Conservation (phyloP, 2,888 invertebrate species). For the Caradrina kadenii region DNA sequence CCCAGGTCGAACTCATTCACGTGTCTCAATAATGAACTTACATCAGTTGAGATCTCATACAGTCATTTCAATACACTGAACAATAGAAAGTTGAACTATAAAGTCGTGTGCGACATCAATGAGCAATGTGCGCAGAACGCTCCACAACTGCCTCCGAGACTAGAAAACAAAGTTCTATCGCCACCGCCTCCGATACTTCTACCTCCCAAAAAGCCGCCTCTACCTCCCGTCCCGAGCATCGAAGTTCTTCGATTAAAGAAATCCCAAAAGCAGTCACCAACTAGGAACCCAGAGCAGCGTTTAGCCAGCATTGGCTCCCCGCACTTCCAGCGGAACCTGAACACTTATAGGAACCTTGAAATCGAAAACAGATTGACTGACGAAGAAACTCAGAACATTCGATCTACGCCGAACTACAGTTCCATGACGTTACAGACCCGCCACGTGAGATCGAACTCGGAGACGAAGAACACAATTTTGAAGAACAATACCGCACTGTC, state of each 20-base stretch:
- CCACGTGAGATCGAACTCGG: constrained; percentile 86
- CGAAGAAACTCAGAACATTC: constrained; percentile 76
- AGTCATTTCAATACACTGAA: constrained; percentile 87
- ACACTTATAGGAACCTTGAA: constrained; percentile 91
- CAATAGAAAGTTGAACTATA: constrained; percentile 85
- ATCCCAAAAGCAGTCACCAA: constrained; percentile 83
- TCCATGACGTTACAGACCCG: constrained; percentile 85
- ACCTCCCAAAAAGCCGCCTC: constrained; percentile 93
- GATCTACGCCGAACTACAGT: constrained; percentile 80
- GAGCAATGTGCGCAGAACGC: constrained; percentile 81
- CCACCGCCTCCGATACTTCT: constrained; percentile 90
- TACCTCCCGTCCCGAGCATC: constrained; percentile 93
- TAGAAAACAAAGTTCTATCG: constrained; percentile 80
- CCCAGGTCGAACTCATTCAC: constrained; percentile 91
- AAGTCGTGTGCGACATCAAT: constrained; percentile 86
- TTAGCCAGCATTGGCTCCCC: constrained; percentile 92
- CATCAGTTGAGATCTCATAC: constrained; percentile 83
- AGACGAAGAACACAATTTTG: constrained; percentile 86
- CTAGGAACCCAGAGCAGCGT: constrained; percentile 86
- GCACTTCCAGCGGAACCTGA: constrained; percentile 91
- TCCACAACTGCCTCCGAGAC: constrained; percentile 89
- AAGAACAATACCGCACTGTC: constrained; percentile 87
- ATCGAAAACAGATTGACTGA: constrained; percentile 83
- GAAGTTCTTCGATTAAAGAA: constrained; percentile 91
- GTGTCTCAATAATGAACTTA: constrained; percentile 83